A percentile compares a stretch with the other conserved stretches of the same genome.
phyloP scores from a whole-genome alignment of 2,888 invertebrate species.

The Acleris sparsana region DNA sequence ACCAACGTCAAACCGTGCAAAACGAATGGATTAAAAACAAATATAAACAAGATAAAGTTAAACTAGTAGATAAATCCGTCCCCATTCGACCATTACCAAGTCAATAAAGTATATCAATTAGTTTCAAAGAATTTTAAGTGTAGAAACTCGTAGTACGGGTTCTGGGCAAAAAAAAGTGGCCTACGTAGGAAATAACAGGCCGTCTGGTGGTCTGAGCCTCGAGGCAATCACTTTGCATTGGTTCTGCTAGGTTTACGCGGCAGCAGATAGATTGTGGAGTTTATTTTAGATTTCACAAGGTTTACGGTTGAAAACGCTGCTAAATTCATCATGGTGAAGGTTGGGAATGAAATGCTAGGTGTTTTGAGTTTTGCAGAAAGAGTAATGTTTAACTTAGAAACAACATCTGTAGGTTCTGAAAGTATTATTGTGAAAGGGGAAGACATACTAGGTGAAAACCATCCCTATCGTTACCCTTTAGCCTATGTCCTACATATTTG shows the following conservation, averaged over 20 bases:
- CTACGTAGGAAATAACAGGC: constrained; percentile 35
- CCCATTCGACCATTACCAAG: constrained; percentile 28
- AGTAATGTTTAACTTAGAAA: no score
- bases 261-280: constrained; percentile 20
- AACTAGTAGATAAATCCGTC: constrained; percentile 34
- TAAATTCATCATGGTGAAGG: background rate
- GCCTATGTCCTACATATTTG: no score
- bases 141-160: constrained; percentile 37
- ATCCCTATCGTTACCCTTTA: no score
- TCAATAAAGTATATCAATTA: constrained; percentile 38
- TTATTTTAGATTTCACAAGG: constrained; percentile 6
- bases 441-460: no score
- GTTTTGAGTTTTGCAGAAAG: no score
- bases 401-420: no score
- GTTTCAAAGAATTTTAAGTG: constrained; percentile 37
- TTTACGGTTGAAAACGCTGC: no score
- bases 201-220: constrained; percentile 33
- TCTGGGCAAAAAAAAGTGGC: constrained; percentile 31
- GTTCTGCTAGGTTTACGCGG: constrained; percentile 27
- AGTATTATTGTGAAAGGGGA: no score
- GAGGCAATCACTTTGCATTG: constrained; percentile 34
- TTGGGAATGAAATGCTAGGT: no score
- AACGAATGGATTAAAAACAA: constrained; percentile 28
- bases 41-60: constrained; percentile 32
- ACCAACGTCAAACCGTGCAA: constrained; percentile 5